Evolutionary conservation across 2,797 vertebrate species (phyloP).

Genomic region (Microcaecilia unicolor): DNA sequence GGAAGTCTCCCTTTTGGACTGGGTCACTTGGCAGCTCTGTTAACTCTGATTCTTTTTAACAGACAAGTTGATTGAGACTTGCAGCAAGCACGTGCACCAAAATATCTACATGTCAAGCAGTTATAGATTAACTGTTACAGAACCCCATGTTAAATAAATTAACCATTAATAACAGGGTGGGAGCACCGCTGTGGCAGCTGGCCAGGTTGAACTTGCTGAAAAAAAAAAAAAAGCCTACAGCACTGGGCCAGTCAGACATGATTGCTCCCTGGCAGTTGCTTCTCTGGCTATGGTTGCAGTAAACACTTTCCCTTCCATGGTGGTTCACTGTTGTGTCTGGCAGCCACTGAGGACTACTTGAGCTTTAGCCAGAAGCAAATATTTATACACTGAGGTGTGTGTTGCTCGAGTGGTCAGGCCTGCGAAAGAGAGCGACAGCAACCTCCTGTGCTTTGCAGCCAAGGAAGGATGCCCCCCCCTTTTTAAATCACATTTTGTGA

Average conservation of each 20-base stretch:
- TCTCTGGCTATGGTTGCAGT: conserved; percentile 51
- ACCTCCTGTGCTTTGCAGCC: conserved; percentile 18
- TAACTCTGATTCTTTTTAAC: too few relatives aligned
- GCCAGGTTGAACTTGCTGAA: conserved; percentile 41
- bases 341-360: conserved; percentile 59
- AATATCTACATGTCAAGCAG: conserved; percentile 1
- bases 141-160: conserved; percentile 22
- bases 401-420: conserved; percentile 60
- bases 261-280: conserved; percentile 46
- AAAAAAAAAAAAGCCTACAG: conserved; percentile 33
- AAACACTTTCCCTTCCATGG: conserved; percentile 65
- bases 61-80: too few relatives aligned
- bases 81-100: conserved; percentile 1
- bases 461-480: conserved; percentile 22
- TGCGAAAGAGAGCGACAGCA: conserved; percentile 27
- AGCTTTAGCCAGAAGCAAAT: conserved; percentile 80
- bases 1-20: too few relatives aligned
- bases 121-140: conserved; percentile 20
- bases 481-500: conserved; percentile 4
- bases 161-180: conserved; percentile 31
- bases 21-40: too few relatives aligned
- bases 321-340: conserved; percentile 70
- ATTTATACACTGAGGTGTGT: conserved; percentile 71
- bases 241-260: conserved; percentile 25
- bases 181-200: conserved; percentile 22